A percentile compares a stretch with the other conserved stretches of the same genome.
Conservation (phyloP, 2,113 vertebrate species). For the Microcebus tavaratra region DNA sequence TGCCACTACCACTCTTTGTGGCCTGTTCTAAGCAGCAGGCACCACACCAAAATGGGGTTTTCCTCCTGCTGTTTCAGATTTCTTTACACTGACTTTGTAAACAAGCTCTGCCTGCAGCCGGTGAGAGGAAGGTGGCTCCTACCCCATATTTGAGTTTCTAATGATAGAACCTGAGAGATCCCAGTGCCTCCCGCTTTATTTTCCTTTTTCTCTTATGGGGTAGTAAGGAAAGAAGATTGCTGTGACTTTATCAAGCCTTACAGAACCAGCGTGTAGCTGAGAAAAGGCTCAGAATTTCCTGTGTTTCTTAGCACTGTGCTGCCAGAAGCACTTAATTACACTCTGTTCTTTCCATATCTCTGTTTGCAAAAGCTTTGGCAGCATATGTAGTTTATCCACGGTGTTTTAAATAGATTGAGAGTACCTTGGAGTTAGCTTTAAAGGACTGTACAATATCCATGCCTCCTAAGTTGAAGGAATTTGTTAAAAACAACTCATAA, state of each 20-base stretch:
- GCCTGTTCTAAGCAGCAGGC: not conserved
- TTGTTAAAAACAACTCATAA: constrained; percentile 29
- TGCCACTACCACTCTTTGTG: not conserved
- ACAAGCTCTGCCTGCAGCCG: not conserved
- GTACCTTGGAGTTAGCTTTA: constrained; percentile 40
- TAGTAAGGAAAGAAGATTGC: constrained; percentile 1
- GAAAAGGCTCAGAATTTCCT: constrained; percentile 11
- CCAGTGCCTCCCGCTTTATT: not conserved
- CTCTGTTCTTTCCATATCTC: constrained; percentile 57
- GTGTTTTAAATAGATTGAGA: constrained; percentile 67
- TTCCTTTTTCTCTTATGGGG: not conserved
- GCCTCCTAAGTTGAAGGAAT: not conserved
- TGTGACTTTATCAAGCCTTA: not conserved
- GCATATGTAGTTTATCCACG: constrained; percentile 40
- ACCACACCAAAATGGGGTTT: constrained; percentile 3
- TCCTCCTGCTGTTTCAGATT: constrained; percentile 44
- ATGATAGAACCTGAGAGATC: not conserved
- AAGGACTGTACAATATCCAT: not conserved
- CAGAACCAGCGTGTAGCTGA: not conserved
- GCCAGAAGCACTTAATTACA: constrained; percentile 56
- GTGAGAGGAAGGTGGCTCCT: not conserved
- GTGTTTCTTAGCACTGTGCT: constrained; percentile 50
- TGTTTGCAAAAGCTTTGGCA: constrained; percentile 62
- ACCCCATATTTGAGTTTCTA: not conserved
- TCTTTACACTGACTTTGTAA: constrained; percentile 53